These are phyloP conservation scores for Lasioglossum oenotherae DNA, from an alignment of 2,888 invertebrate species.

Conservation along the genomic window DNA sequence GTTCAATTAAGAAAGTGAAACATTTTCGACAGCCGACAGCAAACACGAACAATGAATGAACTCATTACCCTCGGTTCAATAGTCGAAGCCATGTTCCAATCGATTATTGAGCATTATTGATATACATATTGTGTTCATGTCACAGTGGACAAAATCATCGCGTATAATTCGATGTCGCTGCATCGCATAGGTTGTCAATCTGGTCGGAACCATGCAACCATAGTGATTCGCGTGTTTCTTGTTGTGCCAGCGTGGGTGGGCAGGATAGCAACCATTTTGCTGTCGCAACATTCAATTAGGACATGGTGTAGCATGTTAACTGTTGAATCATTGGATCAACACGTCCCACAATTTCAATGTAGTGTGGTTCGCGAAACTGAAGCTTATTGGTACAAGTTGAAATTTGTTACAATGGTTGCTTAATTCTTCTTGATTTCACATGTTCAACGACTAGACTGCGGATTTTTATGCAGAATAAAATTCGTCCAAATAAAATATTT, in stretches of 20 bases:
- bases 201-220: background rate
- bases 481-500: too few relatives aligned
- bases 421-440: too few relatives aligned
- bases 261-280: background rate
- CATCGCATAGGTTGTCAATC: background rate
- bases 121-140: background rate
- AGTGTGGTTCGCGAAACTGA: background rate
- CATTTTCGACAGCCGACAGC: background rate
- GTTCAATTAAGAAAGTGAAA: background rate
- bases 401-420: background rate
- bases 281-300: background rate
- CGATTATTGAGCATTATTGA: slow-evolving; percentile 1
- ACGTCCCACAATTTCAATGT: background rate
- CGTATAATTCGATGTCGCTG: background rate
- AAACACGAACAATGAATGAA: background rate
- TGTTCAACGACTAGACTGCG: too few relatives aligned
- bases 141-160: background rate
- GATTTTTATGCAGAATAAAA: too few relatives aligned
- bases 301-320: background rate
- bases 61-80: background rate
- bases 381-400: background rate
- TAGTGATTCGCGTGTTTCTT: background rate
- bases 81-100: background rate
- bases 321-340: background rate
- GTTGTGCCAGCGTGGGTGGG: background rate